Conservation (phyloP, 2,888 invertebrate genomes). For the Octonoba sinensis region DNA sequence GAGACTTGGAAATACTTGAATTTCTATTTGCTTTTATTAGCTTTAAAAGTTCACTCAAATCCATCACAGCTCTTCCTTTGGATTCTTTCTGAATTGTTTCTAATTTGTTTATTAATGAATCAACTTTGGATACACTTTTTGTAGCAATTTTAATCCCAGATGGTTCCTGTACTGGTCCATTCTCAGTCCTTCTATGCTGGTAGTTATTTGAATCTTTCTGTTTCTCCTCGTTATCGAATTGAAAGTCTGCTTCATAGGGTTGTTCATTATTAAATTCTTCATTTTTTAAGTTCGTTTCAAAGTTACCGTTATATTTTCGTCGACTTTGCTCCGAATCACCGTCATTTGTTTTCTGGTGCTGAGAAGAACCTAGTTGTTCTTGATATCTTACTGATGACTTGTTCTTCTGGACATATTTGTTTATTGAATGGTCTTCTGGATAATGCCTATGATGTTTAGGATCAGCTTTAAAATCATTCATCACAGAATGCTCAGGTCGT, state of each 20-base stretch:
- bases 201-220: neutral
- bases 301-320: too few species aligned
- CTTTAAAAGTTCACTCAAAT: constrained; percentile 37
- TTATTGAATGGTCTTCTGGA: neutral
- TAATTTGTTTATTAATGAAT: constrained; percentile 42
- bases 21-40: constrained; percentile 34
- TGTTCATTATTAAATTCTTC: neutral
- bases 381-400: neutral
- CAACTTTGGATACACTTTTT: constrained; percentile 13
- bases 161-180: neutral
- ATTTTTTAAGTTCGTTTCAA: neutral
- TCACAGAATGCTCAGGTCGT: too few species aligned
- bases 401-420: neutral
- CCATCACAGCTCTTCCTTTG: constrained; percentile 46
- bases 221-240: neutral
- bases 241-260: neutral
- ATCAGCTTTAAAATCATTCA: too few species aligned
- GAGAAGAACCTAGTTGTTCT: neutral
- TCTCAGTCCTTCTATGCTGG: neutral
- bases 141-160: too few species aligned
- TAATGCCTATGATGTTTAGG: too few species aligned
- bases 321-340: too few species aligned
- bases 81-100: constrained; percentile 40
- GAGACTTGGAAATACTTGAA: neutral
- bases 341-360: neutral